phyloP scores from a whole-genome alignment of 2,888 invertebrate species.

The Empis stercorea region DNA sequence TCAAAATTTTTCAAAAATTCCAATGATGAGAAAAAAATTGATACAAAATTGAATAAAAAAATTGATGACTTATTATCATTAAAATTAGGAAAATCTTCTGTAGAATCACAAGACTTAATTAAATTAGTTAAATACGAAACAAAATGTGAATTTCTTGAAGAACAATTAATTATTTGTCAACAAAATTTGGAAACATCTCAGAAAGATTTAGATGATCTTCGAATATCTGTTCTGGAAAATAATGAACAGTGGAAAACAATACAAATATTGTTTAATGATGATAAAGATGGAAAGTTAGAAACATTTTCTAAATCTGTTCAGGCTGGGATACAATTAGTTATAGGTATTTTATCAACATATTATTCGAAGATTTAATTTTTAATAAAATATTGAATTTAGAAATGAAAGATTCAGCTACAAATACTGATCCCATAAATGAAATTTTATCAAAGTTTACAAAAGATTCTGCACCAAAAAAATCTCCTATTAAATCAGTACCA shows the following conservation, averaged over 20 bases:
- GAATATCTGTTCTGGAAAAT: constrained; percentile 23
- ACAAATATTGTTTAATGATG: constrained; percentile 23
- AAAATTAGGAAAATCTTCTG: constrained; percentile 12
- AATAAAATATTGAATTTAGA: background rate
- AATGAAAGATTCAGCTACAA: constrained; percentile 19
- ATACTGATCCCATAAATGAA: constrained; percentile 20
- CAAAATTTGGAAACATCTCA: constrained; percentile 21
- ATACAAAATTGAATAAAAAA: constrained; percentile 1
- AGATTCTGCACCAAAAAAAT: constrained; percentile 25
- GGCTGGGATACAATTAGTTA: background rate
- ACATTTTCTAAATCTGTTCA: constrained; percentile 9
- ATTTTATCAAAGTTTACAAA: constrained; percentile 20
- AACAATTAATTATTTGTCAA: constrained; percentile 22
- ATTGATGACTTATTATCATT: constrained; percentile 15
- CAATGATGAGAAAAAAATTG: constrained; percentile 7
- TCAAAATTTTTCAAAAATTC: constrained; percentile 19
- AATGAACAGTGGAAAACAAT: constrained; percentile 34
- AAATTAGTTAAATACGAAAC: constrained; percentile 30
- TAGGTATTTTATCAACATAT: constrained; percentile 7
- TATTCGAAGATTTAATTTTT: background rate
- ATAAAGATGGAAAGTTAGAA: background rate
- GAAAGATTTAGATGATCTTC: constrained; percentile 23
- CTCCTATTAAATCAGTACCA: constrained; percentile 16
- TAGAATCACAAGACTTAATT: constrained; percentile 19
- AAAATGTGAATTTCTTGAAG: constrained; percentile 26